Evolutionary conservation across 2,113 vertebrate genomes (phyloP), one percentile per base, ranked within the genome.

Genomic region (Misgurnus mizolepis): DNA sequence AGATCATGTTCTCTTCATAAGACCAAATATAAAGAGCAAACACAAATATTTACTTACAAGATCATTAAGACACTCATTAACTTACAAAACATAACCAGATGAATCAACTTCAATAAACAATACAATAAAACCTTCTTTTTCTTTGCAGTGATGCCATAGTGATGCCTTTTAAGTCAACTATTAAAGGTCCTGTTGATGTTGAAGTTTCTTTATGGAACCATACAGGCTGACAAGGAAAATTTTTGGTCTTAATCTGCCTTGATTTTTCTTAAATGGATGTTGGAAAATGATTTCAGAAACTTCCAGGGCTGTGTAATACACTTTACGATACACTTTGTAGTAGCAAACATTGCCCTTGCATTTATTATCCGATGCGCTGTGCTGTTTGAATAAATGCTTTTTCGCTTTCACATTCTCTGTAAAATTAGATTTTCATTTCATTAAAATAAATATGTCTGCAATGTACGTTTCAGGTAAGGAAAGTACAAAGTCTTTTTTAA

Each of bases 1-100:
- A 12, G 43, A 66, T 70, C 65, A 14, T 4, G 6, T 68, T 58
- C 22, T 17, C 12, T 74, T 62, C n/a, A 58, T 81, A 84, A 84
- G 76, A 58, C 58, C 40, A 50, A 75, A 56, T 18, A 73, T 61
- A 61, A 77, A 67, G 60, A 67, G 1, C 6, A 34, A 41, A 40
- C 75, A 65, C 58, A 55, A 56, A 72, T 14, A 53, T 53, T 4
- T 5, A 15, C 15, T 4, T 14, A 15, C 50, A 53, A 53, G 11
- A 53, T 50, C 11, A 50, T 50, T 50, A 9, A 50, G 49, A 50
- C 12, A 0, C 50, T 14, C 4, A 14, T 14, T 6, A 53, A 53
- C 50, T 12, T 53, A 5, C 15, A 53, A 53, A 53, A 12, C 49
- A 50, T 10, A 50, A 11, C 4, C 22, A 18, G 8, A 22, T 67